Conservation (phyloP, 2,888 invertebrate species). For the Opisthograptis luteolata region DNA sequence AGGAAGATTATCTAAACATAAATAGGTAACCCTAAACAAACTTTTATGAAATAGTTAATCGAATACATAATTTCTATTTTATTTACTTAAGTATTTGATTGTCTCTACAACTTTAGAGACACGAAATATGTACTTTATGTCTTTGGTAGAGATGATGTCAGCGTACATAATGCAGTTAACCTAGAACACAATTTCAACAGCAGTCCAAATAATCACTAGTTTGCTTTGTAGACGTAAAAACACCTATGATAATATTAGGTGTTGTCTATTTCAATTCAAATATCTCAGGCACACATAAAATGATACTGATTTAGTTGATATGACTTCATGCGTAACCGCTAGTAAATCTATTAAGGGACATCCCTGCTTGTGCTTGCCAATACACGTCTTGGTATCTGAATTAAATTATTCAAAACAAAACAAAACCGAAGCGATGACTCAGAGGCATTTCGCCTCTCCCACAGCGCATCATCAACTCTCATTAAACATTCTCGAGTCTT, state of each 20-base stretch:
- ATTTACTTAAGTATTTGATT: too few relatives aligned
- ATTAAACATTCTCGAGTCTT: conserved; percentile 25
- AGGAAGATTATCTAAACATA: too few relatives aligned
- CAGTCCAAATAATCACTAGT: not conserved
- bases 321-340: too few relatives aligned
- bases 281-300: too few relatives aligned
- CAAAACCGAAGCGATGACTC: conserved; percentile 33
- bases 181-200: conserved; percentile 2
- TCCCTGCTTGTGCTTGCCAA: conserved; percentile 22
- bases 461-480: conserved; percentile 27
- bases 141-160: conserved; percentile 7
- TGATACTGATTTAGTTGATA: too few relatives aligned
- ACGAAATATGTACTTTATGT: too few relatives aligned
- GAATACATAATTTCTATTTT: too few relatives aligned
- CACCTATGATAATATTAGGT: too few relatives aligned
- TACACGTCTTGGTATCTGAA: conserved; percentile 21
- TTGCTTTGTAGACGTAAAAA: not conserved
- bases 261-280: too few relatives aligned
- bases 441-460: conserved; percentile 21
- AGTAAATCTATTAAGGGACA: not conserved
- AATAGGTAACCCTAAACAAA: too few relatives aligned
- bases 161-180: conserved; percentile 8
- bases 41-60: too few relatives aligned
- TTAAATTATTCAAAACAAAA: conserved; percentile 36
- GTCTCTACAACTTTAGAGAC: too few relatives aligned